phyloP scores from a whole-genome alignment of 2,888 invertebrate species.

The Ophraella communa region DNA sequence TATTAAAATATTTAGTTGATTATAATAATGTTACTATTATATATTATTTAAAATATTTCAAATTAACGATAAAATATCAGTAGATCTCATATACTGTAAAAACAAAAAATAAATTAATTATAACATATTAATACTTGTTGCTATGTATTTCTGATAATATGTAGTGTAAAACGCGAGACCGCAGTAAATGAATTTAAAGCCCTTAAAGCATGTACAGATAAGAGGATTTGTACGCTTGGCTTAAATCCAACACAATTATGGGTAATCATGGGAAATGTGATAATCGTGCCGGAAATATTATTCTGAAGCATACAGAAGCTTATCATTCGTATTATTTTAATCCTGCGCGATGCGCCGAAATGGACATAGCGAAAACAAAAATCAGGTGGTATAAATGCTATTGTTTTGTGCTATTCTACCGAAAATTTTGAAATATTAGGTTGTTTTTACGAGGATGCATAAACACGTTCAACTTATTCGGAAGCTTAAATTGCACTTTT shows the following conservation, averaged over 20 bases:
- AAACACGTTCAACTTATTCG: neutral
- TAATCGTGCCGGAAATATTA: slow-evolving; percentile 49
- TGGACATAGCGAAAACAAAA: slow-evolving; percentile 16
- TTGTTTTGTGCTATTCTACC: neutral
- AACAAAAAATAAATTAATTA: slow-evolving; percentile 3
- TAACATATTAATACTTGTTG: slow-evolving; percentile 35
- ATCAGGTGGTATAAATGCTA: slow-evolving; percentile 8
- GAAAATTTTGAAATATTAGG: slow-evolving; percentile 10
- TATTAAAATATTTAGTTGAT: neutral
- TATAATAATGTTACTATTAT: too few relatives aligned
- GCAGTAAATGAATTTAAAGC: slow-evolving; percentile 42
- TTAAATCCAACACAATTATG: slow-evolving; percentile 48
- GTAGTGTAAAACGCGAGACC: slow-evolving; percentile 14
- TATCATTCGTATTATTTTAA: slow-evolving; percentile 35
- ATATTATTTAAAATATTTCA: too few relatives aligned
- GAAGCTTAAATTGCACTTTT: neutral
- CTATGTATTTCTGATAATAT: slow-evolving; percentile 3
- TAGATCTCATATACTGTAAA: neutral
- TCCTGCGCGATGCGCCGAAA: neutral
- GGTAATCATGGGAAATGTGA: slow-evolving; percentile 50
- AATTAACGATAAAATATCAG: too few relatives aligned
- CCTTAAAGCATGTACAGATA: slow-evolving; percentile 47
- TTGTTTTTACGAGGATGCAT: neutral
- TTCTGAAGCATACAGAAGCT: slow-evolving; percentile 35
- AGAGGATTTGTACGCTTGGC: slow-evolving; percentile 49